phyloP scores from a whole-genome alignment of 23 tunicate genomes.

The Clavelina lepadiformis region DNA sequence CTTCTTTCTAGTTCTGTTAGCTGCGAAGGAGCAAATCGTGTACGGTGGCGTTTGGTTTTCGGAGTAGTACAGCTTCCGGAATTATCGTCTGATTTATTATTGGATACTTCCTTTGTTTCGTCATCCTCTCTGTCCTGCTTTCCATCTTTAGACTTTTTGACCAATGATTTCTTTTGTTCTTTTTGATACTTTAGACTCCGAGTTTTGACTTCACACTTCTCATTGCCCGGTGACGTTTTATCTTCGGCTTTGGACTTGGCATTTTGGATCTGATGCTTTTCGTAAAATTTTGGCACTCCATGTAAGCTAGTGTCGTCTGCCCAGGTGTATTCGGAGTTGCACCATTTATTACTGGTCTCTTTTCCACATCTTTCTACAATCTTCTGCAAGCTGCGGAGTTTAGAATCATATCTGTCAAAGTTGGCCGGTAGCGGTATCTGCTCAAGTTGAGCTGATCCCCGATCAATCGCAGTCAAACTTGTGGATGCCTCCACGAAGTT shows the following conservation, averaged over 20 bases:
- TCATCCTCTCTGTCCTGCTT: background rate
- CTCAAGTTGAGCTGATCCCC: conserved; percentile 9
- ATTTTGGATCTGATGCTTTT: background rate
- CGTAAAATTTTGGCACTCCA: background rate
- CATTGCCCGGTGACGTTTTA: background rate
- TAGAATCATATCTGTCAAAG: conserved; percentile 19
- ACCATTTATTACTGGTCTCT: background rate
- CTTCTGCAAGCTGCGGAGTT: conserved; percentile 10
- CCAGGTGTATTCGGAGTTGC: background rate
- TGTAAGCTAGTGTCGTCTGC: background rate
- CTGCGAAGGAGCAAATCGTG: conserved; percentile 80
- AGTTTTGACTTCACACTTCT: background rate
- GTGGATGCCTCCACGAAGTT: too few relatives aligned
- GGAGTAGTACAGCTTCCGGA: too few relatives aligned
- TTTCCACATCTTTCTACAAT: conserved; percentile 3
- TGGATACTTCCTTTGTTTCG: background rate
- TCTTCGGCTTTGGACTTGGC: background rate
- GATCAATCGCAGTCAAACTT: too few relatives aligned
- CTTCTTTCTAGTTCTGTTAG: conserved; percentile 77
- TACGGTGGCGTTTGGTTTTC: conserved; percentile 76
- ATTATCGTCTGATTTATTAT: background rate
- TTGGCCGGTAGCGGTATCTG: conserved; percentile 17
- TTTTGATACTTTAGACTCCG: background rate
- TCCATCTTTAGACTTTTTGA: background rate
- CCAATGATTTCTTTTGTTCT: background rate